These are phyloP conservation scores for Eleutherodactylus coqui DNA, from an alignment of 2,797 vertebrate species.

Conservation along the genomic window DNA sequence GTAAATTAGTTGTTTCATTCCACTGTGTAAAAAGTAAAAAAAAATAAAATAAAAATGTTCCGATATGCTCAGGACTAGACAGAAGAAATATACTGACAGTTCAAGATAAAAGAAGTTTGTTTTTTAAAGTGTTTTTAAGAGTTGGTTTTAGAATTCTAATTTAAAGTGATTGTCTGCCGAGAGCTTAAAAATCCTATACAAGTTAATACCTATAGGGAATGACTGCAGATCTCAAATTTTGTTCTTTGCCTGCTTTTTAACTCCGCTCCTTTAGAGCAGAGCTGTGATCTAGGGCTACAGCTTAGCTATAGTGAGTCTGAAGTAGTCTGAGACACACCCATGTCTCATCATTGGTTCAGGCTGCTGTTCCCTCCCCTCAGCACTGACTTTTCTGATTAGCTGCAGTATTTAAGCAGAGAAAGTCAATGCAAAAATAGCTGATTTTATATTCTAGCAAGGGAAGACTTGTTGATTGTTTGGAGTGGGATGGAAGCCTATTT, in stretches of 20 bases:
- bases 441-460: too few species aligned
- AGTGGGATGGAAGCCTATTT: too few species aligned
- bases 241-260: background rate
- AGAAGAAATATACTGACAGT: background rate
- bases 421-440: too few species aligned
- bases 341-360: background rate
- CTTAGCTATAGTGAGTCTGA: background rate
- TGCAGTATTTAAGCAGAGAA: too few species aligned
- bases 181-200: background rate
- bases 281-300: background rate
- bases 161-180: background rate
- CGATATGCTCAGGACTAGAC: background rate
- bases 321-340: background rate
- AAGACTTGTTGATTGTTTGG: too few species aligned
- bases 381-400: background rate
- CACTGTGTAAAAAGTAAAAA: background rate
- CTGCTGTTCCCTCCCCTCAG: too few species aligned
- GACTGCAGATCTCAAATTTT: too few species aligned
- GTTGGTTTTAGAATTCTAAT: background rate
- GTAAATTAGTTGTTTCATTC: conserved; percentile 8
- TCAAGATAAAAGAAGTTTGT: background rate
- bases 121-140: too few species aligned
- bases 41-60: background rate
- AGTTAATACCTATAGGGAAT: background rate
- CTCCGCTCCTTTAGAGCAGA: background rate